Evolutionary conservation across 2,888 invertebrate species (phyloP), one percentile per base, ranked within the genome.

Genomic region (Scelioninae gen. 1): DNA sequence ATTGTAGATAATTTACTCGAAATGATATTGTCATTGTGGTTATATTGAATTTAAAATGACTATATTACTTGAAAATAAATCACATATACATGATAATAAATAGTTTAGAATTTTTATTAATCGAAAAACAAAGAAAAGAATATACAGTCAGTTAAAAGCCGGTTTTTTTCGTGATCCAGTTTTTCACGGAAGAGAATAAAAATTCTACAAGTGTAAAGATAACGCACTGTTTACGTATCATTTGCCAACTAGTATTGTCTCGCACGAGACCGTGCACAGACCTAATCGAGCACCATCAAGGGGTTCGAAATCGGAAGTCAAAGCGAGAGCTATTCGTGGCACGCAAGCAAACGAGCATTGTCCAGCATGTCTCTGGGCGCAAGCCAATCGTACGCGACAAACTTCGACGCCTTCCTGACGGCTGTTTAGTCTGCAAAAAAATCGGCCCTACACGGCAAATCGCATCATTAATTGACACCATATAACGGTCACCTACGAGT

Each of bases 381-480:
- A 71, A 65, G 82, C 82, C 82, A 83, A 75, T 78, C 71, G 75
- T 69, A 63, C 82, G 79, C 85, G 84, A 82, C 63, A 40, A 72
- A 77, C 69, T 56, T 45, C 86, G 88, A 86, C 87, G 87, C 86
- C 87, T 87, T 88, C 87, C 87, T 84, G 86, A 88, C 86, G 85
- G 85, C 83, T 68, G 78, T 74, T 66, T 80, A 74, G 88, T 87
- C 86, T 84, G 84, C 84, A 86, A 88, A 88, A 88, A 88, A 80
- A 81, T 13, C n/a, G 80, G 31, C 43, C 69, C 65, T 69, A 79
- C 83, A 79, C 58, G 83, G 75, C 66, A 69, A 79, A 75, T 83
- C 79, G 71, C 86, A 84, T 87, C 86, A 88, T 88, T 89, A 90
- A 90, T 90, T 89, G 89, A 90, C 87, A 84, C 85, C 78, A 82